Evolutionary conservation across 53 echinoderm and acorn worm species (phyloP).

Genomic region (Zoroaster sp.): DNA sequence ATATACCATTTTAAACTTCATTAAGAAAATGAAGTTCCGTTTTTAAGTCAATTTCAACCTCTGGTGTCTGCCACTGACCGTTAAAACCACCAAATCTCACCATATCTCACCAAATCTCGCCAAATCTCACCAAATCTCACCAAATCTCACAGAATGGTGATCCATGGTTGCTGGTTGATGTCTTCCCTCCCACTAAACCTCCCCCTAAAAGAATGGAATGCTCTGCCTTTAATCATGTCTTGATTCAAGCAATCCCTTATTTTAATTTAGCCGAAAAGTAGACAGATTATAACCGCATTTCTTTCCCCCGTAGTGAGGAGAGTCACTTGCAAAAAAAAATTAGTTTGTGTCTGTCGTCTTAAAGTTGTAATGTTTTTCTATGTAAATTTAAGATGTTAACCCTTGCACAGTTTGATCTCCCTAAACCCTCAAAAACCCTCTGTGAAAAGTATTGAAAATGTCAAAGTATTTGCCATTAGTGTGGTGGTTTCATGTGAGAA

Average conservation of each 20-base stretch:
- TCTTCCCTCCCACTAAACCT: neutral
- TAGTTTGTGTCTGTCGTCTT: no score
- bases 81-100: no score
- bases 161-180: neutral
- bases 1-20: no score
- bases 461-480: no score
- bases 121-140: neutral
- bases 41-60: no score
- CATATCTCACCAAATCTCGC: neutral
- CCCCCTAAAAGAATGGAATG: slow-evolving; percentile 23
- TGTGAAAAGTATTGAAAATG: no score
- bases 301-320: neutral
- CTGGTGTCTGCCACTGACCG: no score
- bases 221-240: neutral
- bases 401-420: neutral
- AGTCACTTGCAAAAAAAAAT: neutral
- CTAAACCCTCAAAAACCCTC: no score
- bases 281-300: neutral
- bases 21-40: no score
- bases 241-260: neutral
- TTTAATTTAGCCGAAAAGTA: neutral
- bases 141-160: neutral
- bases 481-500: no score
- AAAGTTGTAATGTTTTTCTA: no score
- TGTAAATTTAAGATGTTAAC: neutral